Evolutionary conservation across 1,140 invertebrate species (phyloP).

Genomic region (Gonatopus flavifemur): DNA sequence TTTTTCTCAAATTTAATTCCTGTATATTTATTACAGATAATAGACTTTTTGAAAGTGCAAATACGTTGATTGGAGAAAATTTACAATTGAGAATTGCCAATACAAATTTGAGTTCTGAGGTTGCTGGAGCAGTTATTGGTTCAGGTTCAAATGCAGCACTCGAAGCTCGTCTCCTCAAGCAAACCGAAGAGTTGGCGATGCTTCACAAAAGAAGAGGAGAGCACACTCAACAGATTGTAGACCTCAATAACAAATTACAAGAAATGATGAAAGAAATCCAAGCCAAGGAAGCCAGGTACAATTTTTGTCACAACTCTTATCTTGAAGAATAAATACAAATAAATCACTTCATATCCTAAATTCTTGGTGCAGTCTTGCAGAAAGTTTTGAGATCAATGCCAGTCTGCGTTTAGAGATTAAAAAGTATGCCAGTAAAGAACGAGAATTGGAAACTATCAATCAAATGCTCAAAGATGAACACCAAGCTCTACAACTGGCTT

Average conservation of each 20-base stretch:
- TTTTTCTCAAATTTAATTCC: no score
- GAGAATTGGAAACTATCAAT: constrained; percentile 78
- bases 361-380: constrained; percentile 71
- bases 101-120: constrained; percentile 73
- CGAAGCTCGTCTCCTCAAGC: constrained; percentile 80
- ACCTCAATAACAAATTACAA: constrained; percentile 82
- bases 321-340: no score
- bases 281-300: constrained; percentile 74
- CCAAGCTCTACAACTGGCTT: constrained; percentile 89
- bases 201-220: constrained; percentile 86
- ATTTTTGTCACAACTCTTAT: constrained; percentile 7
- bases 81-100: constrained; percentile 80
- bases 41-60: constrained; percentile 80
- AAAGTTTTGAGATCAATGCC: constrained; percentile 67
- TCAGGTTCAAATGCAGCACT: constrained; percentile 58
- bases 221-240: constrained; percentile 90
- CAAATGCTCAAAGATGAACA: constrained; percentile 92
- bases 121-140: constrained; percentile 52
- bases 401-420: constrained; percentile 69
- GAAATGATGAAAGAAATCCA: constrained; percentile 80
- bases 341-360: no score
- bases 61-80: constrained; percentile 78
- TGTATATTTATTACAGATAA: constrained; percentile 89
- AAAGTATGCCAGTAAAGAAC: constrained; percentile 64
- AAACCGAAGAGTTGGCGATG: constrained; percentile 92